These are phyloP conservation scores for Melieria crassipennis DNA, from an alignment of 2,888 invertebrate species.

Conservation along the genomic window DNA sequence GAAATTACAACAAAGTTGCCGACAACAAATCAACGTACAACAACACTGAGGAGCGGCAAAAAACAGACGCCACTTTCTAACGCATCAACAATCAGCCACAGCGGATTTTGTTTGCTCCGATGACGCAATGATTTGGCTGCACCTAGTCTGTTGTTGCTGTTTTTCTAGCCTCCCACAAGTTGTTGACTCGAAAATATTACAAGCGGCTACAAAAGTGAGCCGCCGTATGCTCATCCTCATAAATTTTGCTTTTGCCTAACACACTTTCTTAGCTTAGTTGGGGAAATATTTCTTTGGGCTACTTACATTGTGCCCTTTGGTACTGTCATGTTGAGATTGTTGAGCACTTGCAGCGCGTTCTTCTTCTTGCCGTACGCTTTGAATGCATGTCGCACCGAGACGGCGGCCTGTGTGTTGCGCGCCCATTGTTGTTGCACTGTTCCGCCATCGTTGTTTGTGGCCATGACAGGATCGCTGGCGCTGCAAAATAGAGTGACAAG, in stretches of 20 bases:
- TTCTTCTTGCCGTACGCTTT: slow-evolving; percentile 91
- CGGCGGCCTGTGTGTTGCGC: slow-evolving; percentile 80
- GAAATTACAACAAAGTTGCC: no score
- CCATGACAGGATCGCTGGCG: slow-evolving; percentile 62
- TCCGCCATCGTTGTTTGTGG: slow-evolving; percentile 64
- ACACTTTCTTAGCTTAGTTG: no score
- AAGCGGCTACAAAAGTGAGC: no score
- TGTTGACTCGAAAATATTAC: no score
- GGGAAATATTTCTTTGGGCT: neutral
- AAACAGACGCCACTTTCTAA: no score
- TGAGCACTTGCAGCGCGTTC: slow-evolving; percentile 85
- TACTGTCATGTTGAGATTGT: slow-evolving; percentile 92
- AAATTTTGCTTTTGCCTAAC: neutral
- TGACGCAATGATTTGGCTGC: no score
- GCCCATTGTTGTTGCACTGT: slow-evolving; percentile 68
- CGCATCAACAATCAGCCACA: no score
- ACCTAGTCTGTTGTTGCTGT: no score
- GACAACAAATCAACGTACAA: no score
- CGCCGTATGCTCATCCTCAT: neutral
- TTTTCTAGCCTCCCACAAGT: no score
- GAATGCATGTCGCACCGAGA: slow-evolving; percentile 86
- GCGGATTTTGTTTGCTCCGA: no score
- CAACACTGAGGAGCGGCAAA: no score
- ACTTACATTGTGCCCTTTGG: slow-evolving; percentile 95
- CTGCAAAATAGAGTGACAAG: slow-evolving; percentile 46